Evolutionary conservation across 2,113 vertebrate genomes (phyloP).

Genomic region (Gopherus flavomarginatus): DNA sequence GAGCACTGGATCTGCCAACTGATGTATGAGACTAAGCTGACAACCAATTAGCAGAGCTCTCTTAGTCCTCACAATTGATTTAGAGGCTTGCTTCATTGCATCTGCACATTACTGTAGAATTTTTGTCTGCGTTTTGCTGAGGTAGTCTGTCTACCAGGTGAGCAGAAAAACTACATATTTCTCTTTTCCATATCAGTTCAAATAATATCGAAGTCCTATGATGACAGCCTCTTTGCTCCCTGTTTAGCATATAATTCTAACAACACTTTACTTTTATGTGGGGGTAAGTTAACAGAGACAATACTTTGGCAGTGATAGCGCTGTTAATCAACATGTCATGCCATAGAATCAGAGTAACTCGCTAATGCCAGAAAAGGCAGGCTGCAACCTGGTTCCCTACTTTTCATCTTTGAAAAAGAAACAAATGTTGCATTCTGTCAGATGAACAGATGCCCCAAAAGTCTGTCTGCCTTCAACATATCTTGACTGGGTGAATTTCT

Average conservation of each 20-base stretch:
- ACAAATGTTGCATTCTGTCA: constrained; percentile 20
- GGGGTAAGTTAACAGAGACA: background rate
- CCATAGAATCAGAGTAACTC: background rate
- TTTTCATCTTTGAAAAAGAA: constrained; percentile 41
- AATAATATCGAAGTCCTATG: background rate
- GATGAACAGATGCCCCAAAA: constrained; percentile 25
- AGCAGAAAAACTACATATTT: background rate
- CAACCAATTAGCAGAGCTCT: background rate
- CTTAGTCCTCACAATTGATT: background rate
- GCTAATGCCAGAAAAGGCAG: background rate
- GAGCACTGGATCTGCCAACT: background rate
- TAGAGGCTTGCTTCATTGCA: background rate
- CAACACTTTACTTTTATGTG: background rate
- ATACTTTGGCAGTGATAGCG: background rate
- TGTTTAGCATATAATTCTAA: background rate
- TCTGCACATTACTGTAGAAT: background rate
- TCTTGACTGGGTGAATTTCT: background rate
- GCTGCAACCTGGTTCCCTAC: background rate
- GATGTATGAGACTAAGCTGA: background rate
- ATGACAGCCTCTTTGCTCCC: background rate
- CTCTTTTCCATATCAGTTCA: accelerated
- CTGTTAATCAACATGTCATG: background rate
- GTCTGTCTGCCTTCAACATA: constrained; percentile 25
- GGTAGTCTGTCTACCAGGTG: background rate
- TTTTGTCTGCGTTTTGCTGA: no score